Base-by-base conservation (phyloP, 2,113 vertebrate species). In the Scophthalmus maximus region DNA sequence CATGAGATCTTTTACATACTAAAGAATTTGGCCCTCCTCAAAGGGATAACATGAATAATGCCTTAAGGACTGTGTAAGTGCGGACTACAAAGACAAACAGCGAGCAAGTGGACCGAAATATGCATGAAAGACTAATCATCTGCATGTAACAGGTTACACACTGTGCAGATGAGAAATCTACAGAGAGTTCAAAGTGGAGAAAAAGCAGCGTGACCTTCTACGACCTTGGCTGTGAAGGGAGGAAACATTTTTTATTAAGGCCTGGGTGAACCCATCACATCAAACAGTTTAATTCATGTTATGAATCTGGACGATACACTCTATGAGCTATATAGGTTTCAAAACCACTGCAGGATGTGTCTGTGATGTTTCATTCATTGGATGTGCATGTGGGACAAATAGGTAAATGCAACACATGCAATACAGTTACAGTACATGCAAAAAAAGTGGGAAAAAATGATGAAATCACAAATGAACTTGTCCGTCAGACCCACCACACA, bases 241-340 rank as follows among this genome's bases (percentile, higher is more conserved):
- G 42, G 42, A 17, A 46, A 67, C 1, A n/a, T n/a, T 20, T 65
- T 50, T 51, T 44, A 36, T 53, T 26, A 36, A 59, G 42, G 29
- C 25, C 9, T n/a, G 23, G 20, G 30, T 14, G 14, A 62, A 63
- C 5, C 11, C 8, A 52, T 69, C 14, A 67, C 52, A 75, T 78
- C 62, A 78, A 65, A 81, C 32, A 29, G 25, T 67, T 73, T 57
- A 62, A 82, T 81, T 75, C 25, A 71, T 68, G 53, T 32, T 15
- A 57, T 66, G 14, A 30, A 68, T 32, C 18, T n/a, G n/a, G n/a
- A n/a, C n/a, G n/a, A 64, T 64, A 49, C 46, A 15, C 55, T 49
- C 15, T 67, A 15, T 30, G 26, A 56, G 40, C 38, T 34, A 9
- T 34, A 53, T 44, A 17, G 4, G 18, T 51, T 61, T 57, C 0